These are phyloP conservation scores for Nematostella vectensis DNA, from an alignment of 92 coral and sea anemone species.

Conservation along the genomic window DNA sequence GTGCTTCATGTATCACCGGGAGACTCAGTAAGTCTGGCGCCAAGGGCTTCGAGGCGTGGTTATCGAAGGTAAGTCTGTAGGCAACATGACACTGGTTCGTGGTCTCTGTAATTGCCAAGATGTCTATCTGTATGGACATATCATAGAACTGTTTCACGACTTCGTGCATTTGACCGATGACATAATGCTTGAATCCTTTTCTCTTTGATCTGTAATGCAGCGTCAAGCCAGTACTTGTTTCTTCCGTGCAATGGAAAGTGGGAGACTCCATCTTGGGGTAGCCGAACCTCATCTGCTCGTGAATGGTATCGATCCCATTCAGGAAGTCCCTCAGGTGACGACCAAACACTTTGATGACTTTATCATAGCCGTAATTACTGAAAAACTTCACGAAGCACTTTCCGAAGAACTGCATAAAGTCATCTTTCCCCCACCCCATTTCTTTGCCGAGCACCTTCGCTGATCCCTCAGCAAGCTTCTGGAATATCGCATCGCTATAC, in stretches of 20 bases:
- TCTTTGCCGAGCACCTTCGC: slow-evolving; percentile 39
- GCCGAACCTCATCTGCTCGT: slow-evolving; percentile 80
- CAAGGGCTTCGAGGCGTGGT: slow-evolving; percentile 38
- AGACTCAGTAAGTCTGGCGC: slow-evolving; percentile 26
- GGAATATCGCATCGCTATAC: slow-evolving; percentile 51
- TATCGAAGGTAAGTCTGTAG: slow-evolving; percentile 51
- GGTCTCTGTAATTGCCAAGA: slow-evolving; percentile 21
- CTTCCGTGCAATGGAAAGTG: slow-evolving; percentile 61
- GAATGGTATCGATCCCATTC: slow-evolving; percentile 60
- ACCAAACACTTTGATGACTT: slow-evolving; percentile 51
- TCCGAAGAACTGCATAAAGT: slow-evolving; percentile 62
- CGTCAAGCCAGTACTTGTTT: slow-evolving; percentile 53
- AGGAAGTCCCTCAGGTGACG: slow-evolving; percentile 50
- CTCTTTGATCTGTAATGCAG: slow-evolving; percentile 62
- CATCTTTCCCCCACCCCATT: slow-evolving; percentile 35
- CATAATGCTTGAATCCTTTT: slow-evolving; percentile 52
- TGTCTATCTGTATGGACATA: slow-evolving; percentile 29
- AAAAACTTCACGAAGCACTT: slow-evolving; percentile 68
- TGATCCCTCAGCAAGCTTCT: slow-evolving; percentile 50
- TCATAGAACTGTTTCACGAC: slow-evolving; percentile 49
- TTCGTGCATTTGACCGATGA: slow-evolving; percentile 64
- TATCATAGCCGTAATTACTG: slow-evolving; percentile 70
- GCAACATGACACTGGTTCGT: slow-evolving; percentile 22
- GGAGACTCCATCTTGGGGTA: slow-evolving; percentile 74
- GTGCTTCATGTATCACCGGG: not conserved